These are phyloP conservation scores for Rutpela maculata DNA, from an alignment of 2,888 invertebrate genomes.

Conservation along the genomic window DNA sequence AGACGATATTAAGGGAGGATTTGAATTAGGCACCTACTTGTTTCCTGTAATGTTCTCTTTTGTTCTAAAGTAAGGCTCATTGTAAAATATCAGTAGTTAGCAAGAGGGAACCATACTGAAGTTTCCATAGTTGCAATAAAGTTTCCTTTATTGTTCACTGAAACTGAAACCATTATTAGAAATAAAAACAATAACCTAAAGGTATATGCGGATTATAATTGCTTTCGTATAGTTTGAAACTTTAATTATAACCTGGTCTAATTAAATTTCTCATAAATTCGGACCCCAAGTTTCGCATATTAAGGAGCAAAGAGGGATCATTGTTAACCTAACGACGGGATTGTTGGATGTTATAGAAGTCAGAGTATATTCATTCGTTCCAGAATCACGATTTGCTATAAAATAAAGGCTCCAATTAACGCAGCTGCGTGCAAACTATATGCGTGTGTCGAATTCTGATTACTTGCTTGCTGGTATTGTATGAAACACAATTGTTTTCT, in stretches of 20 bases:
- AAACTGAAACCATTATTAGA: slow-evolving; percentile 33
- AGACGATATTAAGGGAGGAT: background rate
- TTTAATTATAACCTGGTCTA: slow-evolving; percentile 65
- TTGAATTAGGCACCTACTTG: background rate
- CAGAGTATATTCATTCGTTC: slow-evolving; percentile 55
- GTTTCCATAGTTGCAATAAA: slow-evolving; percentile 31
- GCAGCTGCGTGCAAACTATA: slow-evolving; percentile 66
- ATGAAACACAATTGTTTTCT: slow-evolving; percentile 45
- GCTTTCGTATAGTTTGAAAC: slow-evolving; percentile 54
- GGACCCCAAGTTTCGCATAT: slow-evolving; percentile 64
- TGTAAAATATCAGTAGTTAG: background rate
- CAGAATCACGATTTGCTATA: slow-evolving; percentile 66
- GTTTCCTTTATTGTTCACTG: slow-evolving; percentile 22
- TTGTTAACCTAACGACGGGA: slow-evolving; percentile 62
- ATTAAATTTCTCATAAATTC: slow-evolving; percentile 68
- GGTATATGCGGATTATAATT: slow-evolving; percentile 49
- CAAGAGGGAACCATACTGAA: slow-evolving; percentile 8
- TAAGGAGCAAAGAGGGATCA: slow-evolving; percentile 61
- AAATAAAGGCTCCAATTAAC: slow-evolving; percentile 68
- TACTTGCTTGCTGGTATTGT: slow-evolving; percentile 45
- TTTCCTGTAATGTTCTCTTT: background rate
- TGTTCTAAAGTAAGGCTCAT: slow-evolving; percentile 21
- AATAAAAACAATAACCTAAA: slow-evolving; percentile 63
- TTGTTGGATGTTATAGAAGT: slow-evolving; percentile 54
- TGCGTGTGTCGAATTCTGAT: slow-evolving; percentile 67